Evolutionary conservation across 2,888 invertebrate species (phyloP), one percentile per base, ranked within the genome.

Genomic region (Mesoligia furuncula): DNA sequence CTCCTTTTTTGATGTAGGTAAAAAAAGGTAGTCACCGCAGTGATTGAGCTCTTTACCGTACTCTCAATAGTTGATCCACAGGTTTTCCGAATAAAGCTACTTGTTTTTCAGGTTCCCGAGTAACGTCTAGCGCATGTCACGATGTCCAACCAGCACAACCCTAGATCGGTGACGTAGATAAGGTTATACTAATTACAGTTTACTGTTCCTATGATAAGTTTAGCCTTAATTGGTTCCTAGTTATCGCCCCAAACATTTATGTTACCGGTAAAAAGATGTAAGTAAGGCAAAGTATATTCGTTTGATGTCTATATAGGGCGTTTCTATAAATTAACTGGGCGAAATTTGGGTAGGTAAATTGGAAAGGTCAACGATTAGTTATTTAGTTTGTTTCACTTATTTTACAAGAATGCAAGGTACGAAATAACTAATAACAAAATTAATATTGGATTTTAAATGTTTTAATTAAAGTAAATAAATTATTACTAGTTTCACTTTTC

Each of bases 91-190:
- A 61, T 36, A 69, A 24, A 17, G 24, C 13, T 31, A 68, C 9
- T 68, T n/a, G 9, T 39, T 69, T 36, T n/a, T n/a, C 59, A 39
- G 20, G 9, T 48, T 27, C 20, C 11, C 8, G 7, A n/a, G 83
- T 73, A 77, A 77, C 54, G 54, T 82, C 59, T 75, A 79, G 5
- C 13, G 68, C 36, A 4, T 57, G 59, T 81, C 73, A 31, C 24
- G 9, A 1, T 51, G 7, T 64, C 31, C 15, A 39, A 45, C 68
- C 54, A 54, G 64, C 72, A 51, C 39, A 11, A 39, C 45, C 72
- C 20, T 57, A 88, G 88, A 87, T 87, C 73, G 75, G 70, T 65
- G 80, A 80, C 74, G 69, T 20, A 75, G 88, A 87, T 87, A 69
- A 69, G 51, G 48, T 20, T 13, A 11, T 67, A 45, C 77, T 87